Evolutionary conservation across 1,140 invertebrate species (phyloP).

Genomic region (Lerema accius): DNA sequence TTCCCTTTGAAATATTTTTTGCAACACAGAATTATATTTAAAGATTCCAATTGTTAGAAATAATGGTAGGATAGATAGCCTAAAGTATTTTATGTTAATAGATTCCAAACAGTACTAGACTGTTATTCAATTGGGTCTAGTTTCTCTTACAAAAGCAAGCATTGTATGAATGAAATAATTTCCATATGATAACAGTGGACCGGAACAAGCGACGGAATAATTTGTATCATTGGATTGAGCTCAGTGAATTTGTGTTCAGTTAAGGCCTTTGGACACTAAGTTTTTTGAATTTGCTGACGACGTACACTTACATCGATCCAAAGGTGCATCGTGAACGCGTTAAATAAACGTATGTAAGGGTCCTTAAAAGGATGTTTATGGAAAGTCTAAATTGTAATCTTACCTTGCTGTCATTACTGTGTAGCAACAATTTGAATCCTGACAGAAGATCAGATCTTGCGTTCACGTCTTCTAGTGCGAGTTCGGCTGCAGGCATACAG

Average conservation of each 20-base stretch:
- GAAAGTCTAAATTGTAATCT: no score
- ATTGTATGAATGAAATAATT: slow-evolving; percentile 25
- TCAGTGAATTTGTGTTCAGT: slow-evolving; percentile 14
- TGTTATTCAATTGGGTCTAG: slow-evolving; percentile 23
- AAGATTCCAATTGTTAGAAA: no score
- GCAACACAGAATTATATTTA: not conserved
- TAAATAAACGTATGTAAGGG: no score
- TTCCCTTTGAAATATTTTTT: not conserved
- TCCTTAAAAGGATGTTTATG: no score
- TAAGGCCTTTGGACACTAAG: not conserved
- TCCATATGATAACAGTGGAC: slow-evolving; percentile 29
- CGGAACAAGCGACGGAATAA: slow-evolving; percentile 28
- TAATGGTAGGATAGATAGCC: not conserved
- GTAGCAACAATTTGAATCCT: slow-evolving; percentile 95
- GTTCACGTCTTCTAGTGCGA: slow-evolving; percentile 98
- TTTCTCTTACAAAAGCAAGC: slow-evolving; percentile 26
- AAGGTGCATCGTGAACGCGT: no score
- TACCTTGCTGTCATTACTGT: slow-evolving; percentile 99
- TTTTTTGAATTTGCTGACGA: no score
- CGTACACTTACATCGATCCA: no score
- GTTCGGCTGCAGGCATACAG: slow-evolving; percentile 96
- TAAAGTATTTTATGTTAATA: slow-evolving; percentile 19
- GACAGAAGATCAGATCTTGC: slow-evolving; percentile 93
- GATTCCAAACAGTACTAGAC: slow-evolving; percentile 25
- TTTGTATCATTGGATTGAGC: slow-evolving; percentile 26